Conservation (phyloP, 2,888 invertebrate species). For the Boloria euphrosyne region DNA sequence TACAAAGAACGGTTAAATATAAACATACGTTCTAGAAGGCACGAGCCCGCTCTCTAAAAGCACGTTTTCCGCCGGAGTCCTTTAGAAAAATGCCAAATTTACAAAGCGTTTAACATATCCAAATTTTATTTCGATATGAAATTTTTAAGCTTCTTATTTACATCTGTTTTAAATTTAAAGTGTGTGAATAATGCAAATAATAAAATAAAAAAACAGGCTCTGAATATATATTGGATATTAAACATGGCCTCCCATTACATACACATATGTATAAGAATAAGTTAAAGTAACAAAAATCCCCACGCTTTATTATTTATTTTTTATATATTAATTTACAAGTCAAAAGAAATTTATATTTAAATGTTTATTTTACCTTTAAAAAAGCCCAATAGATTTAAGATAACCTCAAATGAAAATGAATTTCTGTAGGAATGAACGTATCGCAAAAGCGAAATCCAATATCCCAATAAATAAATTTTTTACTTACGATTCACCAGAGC, state of each 20-base stretch:
- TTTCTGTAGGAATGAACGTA: too few relatives aligned
- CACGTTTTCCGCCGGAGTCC: conserved; percentile 77
- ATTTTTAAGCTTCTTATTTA: background rate
- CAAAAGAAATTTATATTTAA: too few relatives aligned
- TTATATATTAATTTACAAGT: conserved; percentile 20
- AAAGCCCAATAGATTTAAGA: too few relatives aligned
- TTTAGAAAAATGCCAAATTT: conserved; percentile 59
- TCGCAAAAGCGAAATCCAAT: background rate
- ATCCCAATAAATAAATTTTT: conserved; percentile 10
- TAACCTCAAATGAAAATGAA: too few relatives aligned
- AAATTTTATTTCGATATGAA: too few relatives aligned
- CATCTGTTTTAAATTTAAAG: background rate
- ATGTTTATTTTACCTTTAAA: too few relatives aligned
- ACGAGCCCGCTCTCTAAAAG: conserved; percentile 71
- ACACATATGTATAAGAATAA: too few relatives aligned
- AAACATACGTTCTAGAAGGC: conserved; percentile 67
- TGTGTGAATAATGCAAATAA: too few relatives aligned
- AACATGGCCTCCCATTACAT: too few relatives aligned
- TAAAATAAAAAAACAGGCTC: too few relatives aligned
- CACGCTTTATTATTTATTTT: background rate
- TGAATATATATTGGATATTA: too few relatives aligned
- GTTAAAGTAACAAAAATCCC: background rate
- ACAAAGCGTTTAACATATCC: conserved; percentile 44
- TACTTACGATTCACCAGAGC: conserved; percentile 78
- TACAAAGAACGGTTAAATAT: conserved; percentile 14